Percentiles rank a stretch among this genome's conserved stretches.
Conservation (phyloP, 2,888 invertebrate species). For the Yponomeuta sedellus region DNA sequence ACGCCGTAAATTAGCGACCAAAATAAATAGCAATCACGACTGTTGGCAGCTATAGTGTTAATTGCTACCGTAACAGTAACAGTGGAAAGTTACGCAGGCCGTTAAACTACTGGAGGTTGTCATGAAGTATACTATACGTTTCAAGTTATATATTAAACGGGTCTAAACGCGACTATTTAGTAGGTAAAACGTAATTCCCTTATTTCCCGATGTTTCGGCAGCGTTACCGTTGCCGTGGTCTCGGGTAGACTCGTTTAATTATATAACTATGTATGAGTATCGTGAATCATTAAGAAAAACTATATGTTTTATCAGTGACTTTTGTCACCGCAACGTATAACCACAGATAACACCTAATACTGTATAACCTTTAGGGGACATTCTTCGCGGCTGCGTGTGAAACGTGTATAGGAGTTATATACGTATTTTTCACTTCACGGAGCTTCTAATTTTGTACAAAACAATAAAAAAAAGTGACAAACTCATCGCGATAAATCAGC, state of each 20-base stretch:
- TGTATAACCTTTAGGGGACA: no score
- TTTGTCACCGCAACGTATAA: neutral
- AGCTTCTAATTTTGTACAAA: conserved; percentile 49
- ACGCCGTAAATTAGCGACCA: conserved; percentile 54
- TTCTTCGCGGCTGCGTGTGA: neutral
- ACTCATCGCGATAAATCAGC: conserved; percentile 58
- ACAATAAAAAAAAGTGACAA: conserved; percentile 42
- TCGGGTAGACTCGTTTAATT: no score
- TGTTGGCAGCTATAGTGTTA: conserved; percentile 37
- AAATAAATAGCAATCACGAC: conserved; percentile 49
- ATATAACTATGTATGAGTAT: no score
- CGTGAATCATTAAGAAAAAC: no score
- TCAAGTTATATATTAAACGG: no score
- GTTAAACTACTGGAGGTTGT: conserved; percentile 1
- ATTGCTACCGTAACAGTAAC: conserved; percentile 29
- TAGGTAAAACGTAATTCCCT: no score
- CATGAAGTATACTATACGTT: neutral
- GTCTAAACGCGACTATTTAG: no score
- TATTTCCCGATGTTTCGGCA: no score
- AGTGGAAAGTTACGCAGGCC: neutral
- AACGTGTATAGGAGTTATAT: neutral
- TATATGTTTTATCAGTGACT: neutral
- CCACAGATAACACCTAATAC: no score
- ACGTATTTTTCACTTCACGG: conserved; percentile 13
- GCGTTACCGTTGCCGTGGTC: no score